Percentiles rank a stretch among this genome's conserved stretches.
These are phyloP conservation scores for Zophobas morio DNA, from an alignment of 1,140 invertebrate genomes.

Conservation along the genomic window DNA sequence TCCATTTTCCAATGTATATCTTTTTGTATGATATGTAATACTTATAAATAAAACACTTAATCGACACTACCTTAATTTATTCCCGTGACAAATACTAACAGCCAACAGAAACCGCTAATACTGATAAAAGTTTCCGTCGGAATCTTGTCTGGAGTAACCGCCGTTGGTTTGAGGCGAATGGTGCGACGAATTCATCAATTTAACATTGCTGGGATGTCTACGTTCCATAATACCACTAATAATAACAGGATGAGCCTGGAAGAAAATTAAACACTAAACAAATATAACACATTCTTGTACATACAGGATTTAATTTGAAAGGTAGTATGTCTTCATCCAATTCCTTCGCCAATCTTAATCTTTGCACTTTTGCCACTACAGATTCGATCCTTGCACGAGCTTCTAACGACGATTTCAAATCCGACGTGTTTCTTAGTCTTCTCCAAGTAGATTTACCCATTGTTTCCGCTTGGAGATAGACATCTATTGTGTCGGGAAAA, in stretches of 20 bases:
- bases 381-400: conserved; percentile 42
- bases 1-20: conserved; percentile 35
- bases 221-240: conserved; percentile 73
- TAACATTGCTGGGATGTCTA: conserved; percentile 73
- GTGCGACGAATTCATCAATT: conserved; percentile 77
- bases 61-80: neutral
- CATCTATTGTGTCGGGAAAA: conserved; percentile 74
- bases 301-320: neutral
- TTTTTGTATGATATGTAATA: conserved; percentile 49
- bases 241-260: conserved; percentile 71
- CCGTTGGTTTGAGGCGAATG: conserved; percentile 78
- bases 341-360: neutral
- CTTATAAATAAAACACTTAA: conserved; percentile 27
- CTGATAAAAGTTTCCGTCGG: conserved; percentile 69
- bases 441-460: conserved; percentile 70
- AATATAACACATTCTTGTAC: too few relatives aligned
- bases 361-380: too few relatives aligned
- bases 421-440: conserved; percentile 72
- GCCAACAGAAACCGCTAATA: conserved; percentile 49
- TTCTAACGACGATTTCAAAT: conserved; percentile 66
- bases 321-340: neutral
- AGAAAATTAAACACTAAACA: conserved; percentile 24
- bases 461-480: conserved; percentile 74
- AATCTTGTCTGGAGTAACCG: conserved; percentile 76
- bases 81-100: too few relatives aligned